These are phyloP conservation scores for Natrix natrix DNA, from an alignment of 2,797 vertebrate species.

Conservation along the genomic window DNA sequence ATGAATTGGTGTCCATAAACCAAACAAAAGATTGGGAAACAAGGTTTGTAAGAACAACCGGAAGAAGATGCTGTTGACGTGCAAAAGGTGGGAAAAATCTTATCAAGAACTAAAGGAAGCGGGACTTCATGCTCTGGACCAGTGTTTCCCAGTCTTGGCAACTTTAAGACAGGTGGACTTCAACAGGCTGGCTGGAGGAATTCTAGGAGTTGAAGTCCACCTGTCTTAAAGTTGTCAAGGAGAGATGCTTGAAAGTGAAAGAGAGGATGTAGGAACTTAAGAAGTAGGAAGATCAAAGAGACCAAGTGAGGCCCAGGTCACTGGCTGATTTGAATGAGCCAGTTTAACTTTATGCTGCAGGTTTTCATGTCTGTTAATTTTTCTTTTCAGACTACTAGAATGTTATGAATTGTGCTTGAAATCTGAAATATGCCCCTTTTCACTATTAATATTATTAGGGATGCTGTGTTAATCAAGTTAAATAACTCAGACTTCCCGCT, in stretches of 20 bases:
- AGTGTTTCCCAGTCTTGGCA: neutral
- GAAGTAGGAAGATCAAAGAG: neutral
- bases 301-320: neutral
- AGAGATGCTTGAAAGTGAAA: neutral
- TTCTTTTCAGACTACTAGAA: neutral
- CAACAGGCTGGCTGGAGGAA: neutral
- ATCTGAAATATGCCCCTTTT: neutral
- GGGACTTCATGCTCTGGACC: neutral
- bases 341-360: neutral
- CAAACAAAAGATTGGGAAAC: neutral
- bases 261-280: neutral
- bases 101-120: neutral
- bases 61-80: neutral
- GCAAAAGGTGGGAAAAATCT: neutral
- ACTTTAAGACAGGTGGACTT: neutral
- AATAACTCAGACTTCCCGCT: neutral
- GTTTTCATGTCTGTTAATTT: neutral
- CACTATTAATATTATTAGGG: neutral
- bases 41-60: neutral
- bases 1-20: neutral
- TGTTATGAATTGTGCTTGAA: neutral
- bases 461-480: neutral
- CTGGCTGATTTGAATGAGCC: neutral
- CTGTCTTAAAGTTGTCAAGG: neutral
- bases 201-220: neutral